Evolutionary conservation across 2,888 invertebrate genomes (phyloP).

Genomic region (Drosophila austrosaltans): DNA sequence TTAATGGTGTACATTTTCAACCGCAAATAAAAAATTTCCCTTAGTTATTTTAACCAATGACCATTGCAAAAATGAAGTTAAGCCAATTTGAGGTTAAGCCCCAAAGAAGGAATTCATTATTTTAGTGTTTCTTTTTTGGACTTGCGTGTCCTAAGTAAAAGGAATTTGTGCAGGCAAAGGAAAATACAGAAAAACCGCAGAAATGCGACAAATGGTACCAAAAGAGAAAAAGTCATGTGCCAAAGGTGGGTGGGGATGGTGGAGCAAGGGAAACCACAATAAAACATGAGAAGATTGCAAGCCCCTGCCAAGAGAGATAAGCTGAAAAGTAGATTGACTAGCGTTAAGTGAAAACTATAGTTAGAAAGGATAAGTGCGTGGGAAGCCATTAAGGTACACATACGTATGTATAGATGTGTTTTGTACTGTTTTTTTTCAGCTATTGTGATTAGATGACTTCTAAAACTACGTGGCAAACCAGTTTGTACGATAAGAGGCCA

Average conservation of each 20-base stretch:
- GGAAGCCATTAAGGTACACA: slow-evolving; percentile 7
- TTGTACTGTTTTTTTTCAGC: neutral
- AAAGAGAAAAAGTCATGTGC: slow-evolving; percentile 49
- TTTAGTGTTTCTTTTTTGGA: slow-evolving; percentile 43
- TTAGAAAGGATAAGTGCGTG: slow-evolving; percentile 21
- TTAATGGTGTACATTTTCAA: slow-evolving; percentile 11
- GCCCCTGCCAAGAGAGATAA: slow-evolving; percentile 21
- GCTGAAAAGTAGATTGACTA: neutral
- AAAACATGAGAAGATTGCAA: slow-evolving; percentile 40
- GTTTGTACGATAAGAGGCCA: slow-evolving; percentile 52
- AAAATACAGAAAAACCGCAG: slow-evolving; percentile 53
- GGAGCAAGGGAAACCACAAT: slow-evolving; percentile 53
- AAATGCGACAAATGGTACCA: slow-evolving; percentile 74
- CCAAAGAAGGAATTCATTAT: slow-evolving; percentile 72
- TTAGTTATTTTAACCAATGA: slow-evolving; percentile 46
- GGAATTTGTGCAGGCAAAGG: slow-evolving; percentile 41
- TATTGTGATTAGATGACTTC: slow-evolving; percentile 8
- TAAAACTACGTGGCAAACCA: slow-evolving; percentile 33
- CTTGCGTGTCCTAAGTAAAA: slow-evolving; percentile 48
- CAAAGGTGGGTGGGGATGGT: slow-evolving; percentile 36
- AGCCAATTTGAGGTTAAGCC: slow-evolving; percentile 75
- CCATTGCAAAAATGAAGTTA: slow-evolving; percentile 74
- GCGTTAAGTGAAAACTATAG: neutral
- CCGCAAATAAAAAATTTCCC: slow-evolving; percentile 69
- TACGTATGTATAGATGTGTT: too few relatives aligned